Base-by-base conservation (phyloP, 2,113 vertebrate genomes). In the Actenoides hombroni region DNA sequence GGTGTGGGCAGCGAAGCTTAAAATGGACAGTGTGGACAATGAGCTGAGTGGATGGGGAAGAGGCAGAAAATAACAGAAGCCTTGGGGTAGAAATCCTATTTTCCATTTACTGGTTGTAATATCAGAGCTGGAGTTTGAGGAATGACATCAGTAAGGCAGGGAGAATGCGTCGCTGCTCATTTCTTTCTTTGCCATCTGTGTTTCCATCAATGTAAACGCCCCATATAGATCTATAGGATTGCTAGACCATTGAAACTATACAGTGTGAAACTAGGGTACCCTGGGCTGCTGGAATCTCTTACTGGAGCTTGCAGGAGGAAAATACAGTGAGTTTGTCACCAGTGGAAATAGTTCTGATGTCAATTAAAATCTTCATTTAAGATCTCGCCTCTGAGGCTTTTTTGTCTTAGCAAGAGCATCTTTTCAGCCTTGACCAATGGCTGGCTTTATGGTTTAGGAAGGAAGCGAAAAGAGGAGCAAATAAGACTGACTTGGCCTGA, bases 241-340 rank as follows among this genome's bases (percentile, higher is more conserved):
- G 57, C 10, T 46, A 33, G 40, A 59, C 29, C 4, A 3, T 6
- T 19, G 56, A 92, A 85, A 35, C 14, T 59, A 35, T 82, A 56
- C 33, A 35, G 20, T 17, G 0, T 54, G 77, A 40, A 78, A 31
- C 33, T 10, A 8, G 49, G 18, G 11, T 51, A 3, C 0, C 0
- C 48, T 26, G 29, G 35, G 6, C 29, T 75, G 21, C 6, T 61
- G 35, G n/a, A 8, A 67, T 16, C 54, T 65, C 20, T 28, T 40
- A 20, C 11, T 40, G 40, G n/a, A 37, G 20, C 39, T 77, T 68
- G 13, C 17, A 44, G 0, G 11, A 54, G 61, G 74, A 75, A 84
- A 78, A 78, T 46, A 39, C 6, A 13, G 26, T 0, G 4, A 17
- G 37, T 56, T 79, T 79, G 46, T 76, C 48, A 26, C 25, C 13